A percentile compares a stretch with the other conserved stretches of the same genome.
These are phyloP conservation scores for Camponotus fellah DNA, from an alignment of 2,888 invertebrate genomes.

Conservation along the genomic window DNA sequence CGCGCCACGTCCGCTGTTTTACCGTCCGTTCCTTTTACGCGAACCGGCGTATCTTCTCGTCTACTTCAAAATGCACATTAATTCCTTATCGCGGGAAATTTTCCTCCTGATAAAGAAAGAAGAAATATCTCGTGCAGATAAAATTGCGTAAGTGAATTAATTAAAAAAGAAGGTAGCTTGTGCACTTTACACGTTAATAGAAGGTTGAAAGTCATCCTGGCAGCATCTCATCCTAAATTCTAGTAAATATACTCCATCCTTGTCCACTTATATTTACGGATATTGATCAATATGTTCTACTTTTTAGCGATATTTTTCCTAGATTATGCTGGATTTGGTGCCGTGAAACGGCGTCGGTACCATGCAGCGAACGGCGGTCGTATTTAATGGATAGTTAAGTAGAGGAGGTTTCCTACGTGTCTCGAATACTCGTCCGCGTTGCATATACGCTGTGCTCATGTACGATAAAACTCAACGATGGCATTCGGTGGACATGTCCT, in stretches of 20 bases:
- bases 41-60: slow-evolving; percentile 45
- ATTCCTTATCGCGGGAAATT: slow-evolving; percentile 39
- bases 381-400: slow-evolving; percentile 85
- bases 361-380: slow-evolving; percentile 72
- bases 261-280: slow-evolving; percentile 61
- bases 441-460: slow-evolving; percentile 67
- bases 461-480: slow-evolving; percentile 38
- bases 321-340: slow-evolving; percentile 74
- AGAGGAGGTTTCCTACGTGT: slow-evolving; percentile 81
- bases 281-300: slow-evolving; percentile 68
- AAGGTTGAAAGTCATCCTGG: neutral
- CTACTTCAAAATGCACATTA: slow-evolving; percentile 47
- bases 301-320: slow-evolving; percentile 76
- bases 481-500: slow-evolving; percentile 21
- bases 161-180: neutral
- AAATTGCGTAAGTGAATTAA: slow-evolving; percentile 38
- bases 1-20: slow-evolving; percentile 29
- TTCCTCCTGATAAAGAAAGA: neutral
- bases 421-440: slow-evolving; percentile 76
- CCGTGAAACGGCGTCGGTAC: slow-evolving; percentile 49
- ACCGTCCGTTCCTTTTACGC: slow-evolving; percentile 59
- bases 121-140: neutral
- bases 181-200: neutral
- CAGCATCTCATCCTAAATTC: slow-evolving; percentile 3
- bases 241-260: slow-evolving; percentile 39